Percentiles rank a stretch among this genome's conserved stretches.
phyloP scores from a whole-genome alignment of 2,888 invertebrate species.

The Myopa testacea region DNA sequence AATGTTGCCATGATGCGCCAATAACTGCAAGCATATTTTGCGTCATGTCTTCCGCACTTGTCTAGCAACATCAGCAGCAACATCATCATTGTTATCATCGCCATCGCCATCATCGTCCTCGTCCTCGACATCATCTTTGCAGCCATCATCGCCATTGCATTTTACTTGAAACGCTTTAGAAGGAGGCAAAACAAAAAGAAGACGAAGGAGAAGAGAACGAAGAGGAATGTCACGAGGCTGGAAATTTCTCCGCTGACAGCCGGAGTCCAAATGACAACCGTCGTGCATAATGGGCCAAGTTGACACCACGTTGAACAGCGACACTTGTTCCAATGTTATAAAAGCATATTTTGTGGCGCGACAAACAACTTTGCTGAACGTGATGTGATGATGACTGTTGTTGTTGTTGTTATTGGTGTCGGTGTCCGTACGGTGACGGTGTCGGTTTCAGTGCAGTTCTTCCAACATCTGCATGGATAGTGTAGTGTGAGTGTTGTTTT shows the following conservation, averaged over 20 bases:
- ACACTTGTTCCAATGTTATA: constrained; percentile 46
- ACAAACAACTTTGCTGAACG: constrained; percentile 51
- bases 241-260: constrained; percentile 52
- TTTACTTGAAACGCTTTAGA: neutral
- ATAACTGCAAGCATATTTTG: neutral
- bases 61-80: neutral
- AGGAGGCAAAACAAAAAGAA: too few species aligned
- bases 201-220: too few species aligned
- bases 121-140: neutral
- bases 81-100: neutral
- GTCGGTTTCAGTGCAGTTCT: too few species aligned
- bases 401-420: neutral
- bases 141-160: neutral
- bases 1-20: too few species aligned
- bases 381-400: neutral
- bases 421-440: neutral
- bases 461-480: neutral
- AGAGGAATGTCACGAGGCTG: too few species aligned
- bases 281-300: constrained; percentile 45
- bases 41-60: neutral
- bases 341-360: constrained; percentile 59
- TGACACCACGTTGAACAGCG: neutral
- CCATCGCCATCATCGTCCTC: neutral
- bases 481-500: neutral
- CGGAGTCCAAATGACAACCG: constrained; percentile 62